Base-by-base conservation (phyloP, 2,113 vertebrate species). In the Ptychochromis oligacanthus region DNA sequence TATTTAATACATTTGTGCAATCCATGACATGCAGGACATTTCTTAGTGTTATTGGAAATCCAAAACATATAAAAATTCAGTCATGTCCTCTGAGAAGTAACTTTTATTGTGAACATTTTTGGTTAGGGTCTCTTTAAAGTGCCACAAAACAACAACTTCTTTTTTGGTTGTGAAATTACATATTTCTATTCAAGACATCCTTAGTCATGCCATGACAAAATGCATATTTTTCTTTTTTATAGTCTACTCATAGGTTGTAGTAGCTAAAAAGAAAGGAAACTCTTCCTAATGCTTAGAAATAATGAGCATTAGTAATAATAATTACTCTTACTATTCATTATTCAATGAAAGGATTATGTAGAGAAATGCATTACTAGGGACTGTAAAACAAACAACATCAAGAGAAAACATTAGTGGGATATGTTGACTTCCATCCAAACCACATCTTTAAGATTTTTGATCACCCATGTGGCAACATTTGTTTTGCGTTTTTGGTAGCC, bases 91-190 rank as follows among this genome's bases (percentile, higher is more conserved):
- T 60, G 24, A 20, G 67, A 89, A 88, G 88, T 76, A 55, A 70
- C 46, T 83, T 72, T 82, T 26, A 22, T 22, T 49, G 86, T 61
- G 58, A 70, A 77, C 36, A 15, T 79, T 62, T 87, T 81, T 70
- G 38, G 20, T 74, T 72, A 13, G 61, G 15, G 52, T 84, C n/a
- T 62, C 55, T 70, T 86, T 75, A 52, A 75, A 22, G 34, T 70
- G 46, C 70, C 57, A 70, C 46, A 78, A 77, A 65, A 81, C 70
- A 70, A 52, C 43, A 52, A 52, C 65, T 72, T 74, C 7, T 36
- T 56, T 82, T 79, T 86, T 85, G 36, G 54, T 67, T 38, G 46
- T 79, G 17, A 77, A 79, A 88, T 77, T 80, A 40, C 81, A 86
- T 22, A 59, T 85, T 88, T 38, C 60, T 89, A 75, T 83, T 77